Evolutionary conservation across 35 echinoderm and acorn worm genomes (phyloP).

Genomic region (Holothuria glaberrima): DNA sequence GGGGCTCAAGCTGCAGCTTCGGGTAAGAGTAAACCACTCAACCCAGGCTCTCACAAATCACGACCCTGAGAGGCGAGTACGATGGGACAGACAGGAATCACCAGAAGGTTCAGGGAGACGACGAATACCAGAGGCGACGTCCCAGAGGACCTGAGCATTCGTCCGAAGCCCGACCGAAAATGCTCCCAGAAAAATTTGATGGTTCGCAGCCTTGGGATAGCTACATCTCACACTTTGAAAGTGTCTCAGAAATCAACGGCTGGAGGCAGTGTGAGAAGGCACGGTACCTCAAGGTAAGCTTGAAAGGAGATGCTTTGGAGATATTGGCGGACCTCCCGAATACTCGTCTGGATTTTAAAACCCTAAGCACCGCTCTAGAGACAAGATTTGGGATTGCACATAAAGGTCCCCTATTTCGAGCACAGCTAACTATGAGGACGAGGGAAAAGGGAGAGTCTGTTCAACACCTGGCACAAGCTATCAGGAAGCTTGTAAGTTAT

Average conservation of each 20-base stretch:
- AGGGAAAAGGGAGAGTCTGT: background rate
- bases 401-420: slow-evolving; percentile 1
- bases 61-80: too few relatives aligned
- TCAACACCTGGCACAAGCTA: slow-evolving; percentile 32
- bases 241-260: background rate
- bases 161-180: background rate
- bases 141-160: background rate
- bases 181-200: slow-evolving; percentile 16
- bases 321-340: background rate
- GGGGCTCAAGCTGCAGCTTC: too few relatives aligned
- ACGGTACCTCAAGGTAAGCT: background rate
- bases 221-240: slow-evolving; percentile 6
- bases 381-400: slow-evolving; percentile 8
- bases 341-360: background rate
- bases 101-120: too few relatives aligned
- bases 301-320: slow-evolving; percentile 9
- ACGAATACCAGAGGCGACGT: too few relatives aligned
- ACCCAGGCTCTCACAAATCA: too few relatives aligned
- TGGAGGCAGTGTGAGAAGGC: background rate
- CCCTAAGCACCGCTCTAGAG: background rate
- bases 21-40: too few relatives aligned
- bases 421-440: background rate
- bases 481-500: background rate
- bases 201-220: background rate
- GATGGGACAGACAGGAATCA: too few relatives aligned